A percentile compares a stretch with the other conserved stretches of the same genome.
Conservation (phyloP, 2,113 vertebrate species). For the Rhynchomys soricoides region DNA sequence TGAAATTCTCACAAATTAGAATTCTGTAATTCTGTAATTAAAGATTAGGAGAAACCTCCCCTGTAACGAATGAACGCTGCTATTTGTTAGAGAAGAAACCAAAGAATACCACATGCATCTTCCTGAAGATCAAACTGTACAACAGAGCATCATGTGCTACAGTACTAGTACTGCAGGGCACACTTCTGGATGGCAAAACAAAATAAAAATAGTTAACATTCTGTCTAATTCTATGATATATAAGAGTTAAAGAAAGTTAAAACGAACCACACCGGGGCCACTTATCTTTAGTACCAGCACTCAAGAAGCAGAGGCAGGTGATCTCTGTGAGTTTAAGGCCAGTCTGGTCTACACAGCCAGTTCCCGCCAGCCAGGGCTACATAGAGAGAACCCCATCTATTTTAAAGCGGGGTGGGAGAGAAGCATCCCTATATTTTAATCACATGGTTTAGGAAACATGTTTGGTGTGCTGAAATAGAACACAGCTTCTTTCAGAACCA, state of each 20-base stretch:
- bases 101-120: constrained; percentile 8
- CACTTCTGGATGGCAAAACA: not conserved
- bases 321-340: not conserved
- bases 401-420: accelerated
- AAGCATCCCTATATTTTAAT: constrained; percentile 31
- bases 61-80: not conserved
- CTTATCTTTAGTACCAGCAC: not conserved
- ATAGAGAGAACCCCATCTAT: not conserved
- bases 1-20: constrained; percentile 16
- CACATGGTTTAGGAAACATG: not conserved
- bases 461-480: constrained; percentile 21
- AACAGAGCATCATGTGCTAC: constrained; percentile 6
- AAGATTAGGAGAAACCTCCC: not conserved
- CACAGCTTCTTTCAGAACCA: not conserved
- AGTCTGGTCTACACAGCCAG: not conserved
- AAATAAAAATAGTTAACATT: constrained; percentile 26
- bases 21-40: constrained; percentile 42
- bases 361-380: not conserved
- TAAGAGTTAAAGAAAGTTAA: not conserved
- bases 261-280: accelerated
- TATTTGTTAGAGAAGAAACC: constrained; percentile 55
- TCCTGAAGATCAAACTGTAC: not conserved
- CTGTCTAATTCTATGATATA: not conserved
- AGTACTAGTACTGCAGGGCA: constrained; percentile 35
- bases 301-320: not conserved